phyloP scores from a whole-genome alignment of 2,888 invertebrate species.

The Scaptomyza parva region DNA sequence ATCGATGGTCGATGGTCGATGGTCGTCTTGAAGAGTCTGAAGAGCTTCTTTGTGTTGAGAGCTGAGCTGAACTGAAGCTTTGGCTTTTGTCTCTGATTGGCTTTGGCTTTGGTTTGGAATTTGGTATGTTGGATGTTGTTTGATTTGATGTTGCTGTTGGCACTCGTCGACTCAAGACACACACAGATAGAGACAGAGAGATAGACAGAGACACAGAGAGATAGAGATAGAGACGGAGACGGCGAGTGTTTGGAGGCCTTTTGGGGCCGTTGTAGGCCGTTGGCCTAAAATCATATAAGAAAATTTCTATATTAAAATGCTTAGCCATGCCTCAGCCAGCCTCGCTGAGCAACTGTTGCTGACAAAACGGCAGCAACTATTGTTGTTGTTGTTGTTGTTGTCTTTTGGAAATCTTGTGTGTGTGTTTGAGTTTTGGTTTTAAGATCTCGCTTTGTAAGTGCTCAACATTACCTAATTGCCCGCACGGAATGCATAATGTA shows the following conservation, averaged over 20 bases:
- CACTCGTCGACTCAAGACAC: constrained; percentile 12
- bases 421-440: background rate
- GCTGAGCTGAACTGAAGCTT: constrained; percentile 43
- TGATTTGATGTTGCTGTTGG: constrained; percentile 57
- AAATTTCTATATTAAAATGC: constrained; percentile 82
- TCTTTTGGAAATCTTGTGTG: constrained; percentile 45
- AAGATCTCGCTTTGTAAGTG: constrained; percentile 41
- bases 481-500: constrained; percentile 53
- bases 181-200: too few relatives aligned
- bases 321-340: constrained; percentile 74
- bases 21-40: constrained; percentile 32
- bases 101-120: constrained; percentile 69
- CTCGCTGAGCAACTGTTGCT: too few relatives aligned
- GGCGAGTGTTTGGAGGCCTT: constrained; percentile 56
- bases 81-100: constrained; percentile 69
- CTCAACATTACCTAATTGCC: constrained; percentile 48
- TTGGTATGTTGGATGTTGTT: constrained; percentile 47
- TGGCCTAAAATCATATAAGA: constrained; percentile 81
- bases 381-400: constrained; percentile 16
- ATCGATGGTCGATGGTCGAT: too few relatives aligned
- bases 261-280: constrained; percentile 81
- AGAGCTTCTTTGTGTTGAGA: constrained; percentile 17
- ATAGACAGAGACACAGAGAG: background rate
- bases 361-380: constrained; percentile 25
- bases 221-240: constrained; percentile 5